Evolutionary conservation across 2,797 vertebrate species (phyloP), one percentile per base, ranked within the genome.

Genomic region (Leucoraja ocellata): DNA sequence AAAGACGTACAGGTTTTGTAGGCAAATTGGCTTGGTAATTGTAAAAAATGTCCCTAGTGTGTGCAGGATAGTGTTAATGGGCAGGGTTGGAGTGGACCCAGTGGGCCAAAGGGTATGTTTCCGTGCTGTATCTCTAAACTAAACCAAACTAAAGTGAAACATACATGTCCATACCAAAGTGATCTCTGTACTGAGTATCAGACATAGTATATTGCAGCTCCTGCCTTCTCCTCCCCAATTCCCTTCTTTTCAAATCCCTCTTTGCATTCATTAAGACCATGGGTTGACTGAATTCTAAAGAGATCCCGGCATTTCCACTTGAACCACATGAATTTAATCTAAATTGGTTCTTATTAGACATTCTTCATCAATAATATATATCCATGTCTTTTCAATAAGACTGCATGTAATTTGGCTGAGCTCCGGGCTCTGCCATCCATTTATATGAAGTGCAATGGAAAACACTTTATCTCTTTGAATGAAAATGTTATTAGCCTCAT

Each of bases 401-500:
- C 84, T 88, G 84, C 84, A 65, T 88, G 16, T 68, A 36, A 63
- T 58, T 78, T 93, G 18, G 58, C 61, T 68, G n/a, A 1, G 32
- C 84, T 32, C 84, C 7, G 3, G 6, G 61, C 84, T 88, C 84
- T 65, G 36, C 84, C 16, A 63, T 88, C 63, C n/a, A 68, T 88
- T 88, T 36, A 88, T 88, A 32, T 65, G 61, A 88, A 36, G 61
- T 36, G 21, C 14, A 68, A 36, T 88, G 36, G 61, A 68, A 68
- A 68, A 1, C n/a, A 88, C 61, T 88, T 36, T 88, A 63, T 88
- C 61, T 88, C 16, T 63, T 36, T 63, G n/a, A 88, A 88, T 65
- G 61, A 88, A 88, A 65, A 68, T 36, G n/a, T 88, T 88, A 68
- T 68, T 36, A 88, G 84, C 21, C 68, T 88, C n/a, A 88, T 36